Evolutionary conservation across 2,888 invertebrate genomes (phyloP), one percentile per base, ranked within the genome.

Genomic region (Drosophila diplacantha): DNA sequence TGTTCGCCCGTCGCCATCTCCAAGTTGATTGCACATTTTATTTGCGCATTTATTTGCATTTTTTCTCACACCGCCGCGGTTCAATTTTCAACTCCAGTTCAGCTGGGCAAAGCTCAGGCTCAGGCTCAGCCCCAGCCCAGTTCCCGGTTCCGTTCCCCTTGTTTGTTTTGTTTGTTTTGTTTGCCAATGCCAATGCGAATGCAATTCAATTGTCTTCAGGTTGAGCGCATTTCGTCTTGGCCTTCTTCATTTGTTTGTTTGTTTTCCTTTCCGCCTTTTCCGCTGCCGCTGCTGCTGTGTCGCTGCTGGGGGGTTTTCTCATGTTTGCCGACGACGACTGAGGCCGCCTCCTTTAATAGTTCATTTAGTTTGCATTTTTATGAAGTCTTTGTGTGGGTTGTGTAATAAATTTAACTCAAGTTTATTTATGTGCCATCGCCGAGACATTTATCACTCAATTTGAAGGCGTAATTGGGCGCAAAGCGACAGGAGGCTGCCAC

Each of bases 371-470:
- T 73, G 80, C 80, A 84, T 81, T 81, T 81, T 81, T 81, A 81
- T 81, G 85, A 83, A 81, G 80, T 81, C 85, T 84, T 84, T 85
- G 82, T 84, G 85, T 84, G 84, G 82, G 85, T 83, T 79, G 84
- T 73, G 80, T 83, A 83, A 81, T 81, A 81, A 81, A 81, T 81
- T 81, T 84, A 81, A 84, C 80, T 81, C 68, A 75, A 71, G 79
- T 73, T 84, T 81, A 81, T 81, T 81, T 81, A 80, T 83, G 83
- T 84, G 82, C 74, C 82, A 78, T 83, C 85, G 67, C 66, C 67
- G 67, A 83, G 80, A 81, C 80, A 84, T 81, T 81, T 81, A 81
- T 81, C 85, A 84, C 80, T 81, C 80, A 81, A 81, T 81, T 81
- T 81, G 84, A 84, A 80, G 82, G 84, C 84, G 84, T 80, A 83